Conservation (phyloP, 2,113 vertebrate genomes). For the Octodon degus region DNA sequence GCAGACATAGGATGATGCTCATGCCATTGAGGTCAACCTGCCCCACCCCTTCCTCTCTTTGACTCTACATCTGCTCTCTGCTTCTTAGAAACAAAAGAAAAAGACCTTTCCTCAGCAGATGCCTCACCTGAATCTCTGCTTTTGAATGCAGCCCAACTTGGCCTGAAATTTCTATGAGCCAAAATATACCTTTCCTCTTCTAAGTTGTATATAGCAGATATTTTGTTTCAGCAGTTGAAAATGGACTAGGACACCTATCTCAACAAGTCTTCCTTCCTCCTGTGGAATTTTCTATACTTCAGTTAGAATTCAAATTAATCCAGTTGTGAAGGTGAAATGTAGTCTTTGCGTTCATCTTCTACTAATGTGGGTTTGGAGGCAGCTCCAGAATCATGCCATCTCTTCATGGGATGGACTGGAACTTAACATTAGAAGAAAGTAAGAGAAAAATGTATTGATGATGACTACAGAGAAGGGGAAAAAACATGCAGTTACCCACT, state of each 20-base stretch:
- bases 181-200: background rate
- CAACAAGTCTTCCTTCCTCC: background rate
- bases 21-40: background rate
- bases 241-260: background rate
- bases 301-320: background rate
- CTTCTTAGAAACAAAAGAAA: no score
- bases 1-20: background rate
- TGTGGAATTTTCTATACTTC: background rate
- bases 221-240: background rate
- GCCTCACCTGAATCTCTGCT: no score
- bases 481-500: background rate
- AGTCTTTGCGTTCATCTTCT: conserved; percentile 1
- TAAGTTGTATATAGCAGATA: background rate
- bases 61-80: background rate
- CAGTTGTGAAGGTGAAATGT: background rate
- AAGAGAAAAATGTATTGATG: background rate
- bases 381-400: background rate
- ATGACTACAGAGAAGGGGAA: background rate
- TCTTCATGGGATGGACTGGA: background rate
- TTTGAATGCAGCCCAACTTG: background rate
- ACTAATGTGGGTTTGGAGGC: background rate
- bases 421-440: background rate
- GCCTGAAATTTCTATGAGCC: background rate
- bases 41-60: background rate
- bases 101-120: background rate